Percentiles rank a stretch among this genome's conserved stretches.
Conservation (phyloP, 2,113 vertebrate genomes). For the Corapipo altera region DNA sequence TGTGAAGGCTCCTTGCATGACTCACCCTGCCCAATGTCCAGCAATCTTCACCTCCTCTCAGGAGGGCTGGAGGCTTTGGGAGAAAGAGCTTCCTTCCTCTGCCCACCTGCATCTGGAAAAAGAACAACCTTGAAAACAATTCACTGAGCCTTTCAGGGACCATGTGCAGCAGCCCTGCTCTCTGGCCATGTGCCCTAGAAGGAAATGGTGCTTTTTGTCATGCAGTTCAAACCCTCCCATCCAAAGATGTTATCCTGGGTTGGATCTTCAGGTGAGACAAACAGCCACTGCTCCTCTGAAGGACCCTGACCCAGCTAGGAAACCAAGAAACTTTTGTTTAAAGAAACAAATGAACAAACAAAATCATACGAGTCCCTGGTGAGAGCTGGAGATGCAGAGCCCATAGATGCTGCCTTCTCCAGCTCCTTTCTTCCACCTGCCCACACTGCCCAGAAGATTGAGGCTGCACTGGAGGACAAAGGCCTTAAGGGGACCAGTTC, state of each 20-base stretch:
- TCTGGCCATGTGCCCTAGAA: neutral
- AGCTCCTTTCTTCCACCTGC: neutral
- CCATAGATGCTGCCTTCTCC: neutral
- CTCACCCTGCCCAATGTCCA: neutral
- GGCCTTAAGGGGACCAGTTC: neutral
- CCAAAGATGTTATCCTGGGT: neutral
- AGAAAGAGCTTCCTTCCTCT: neutral
- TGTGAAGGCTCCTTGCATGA: neutral
- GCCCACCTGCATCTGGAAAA: neutral
- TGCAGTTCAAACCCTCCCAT: neutral
- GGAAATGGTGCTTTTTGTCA: neutral
- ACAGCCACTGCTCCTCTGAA: neutral
- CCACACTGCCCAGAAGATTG: accelerated
- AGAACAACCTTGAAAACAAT: neutral
- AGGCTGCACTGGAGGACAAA: neutral
- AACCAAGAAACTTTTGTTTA: neutral
- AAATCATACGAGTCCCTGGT: neutral
- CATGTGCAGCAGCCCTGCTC: neutral
- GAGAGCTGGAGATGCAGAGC: neutral
- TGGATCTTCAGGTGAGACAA: neutral
- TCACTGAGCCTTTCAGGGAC: neutral
- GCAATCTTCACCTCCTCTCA: neutral
- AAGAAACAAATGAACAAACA: neutral
- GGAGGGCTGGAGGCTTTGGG: neutral
- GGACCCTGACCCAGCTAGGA: neutral